Base-by-base conservation (phyloP, 2,888 invertebrate species). In the Eristalis tenax region DNA sequence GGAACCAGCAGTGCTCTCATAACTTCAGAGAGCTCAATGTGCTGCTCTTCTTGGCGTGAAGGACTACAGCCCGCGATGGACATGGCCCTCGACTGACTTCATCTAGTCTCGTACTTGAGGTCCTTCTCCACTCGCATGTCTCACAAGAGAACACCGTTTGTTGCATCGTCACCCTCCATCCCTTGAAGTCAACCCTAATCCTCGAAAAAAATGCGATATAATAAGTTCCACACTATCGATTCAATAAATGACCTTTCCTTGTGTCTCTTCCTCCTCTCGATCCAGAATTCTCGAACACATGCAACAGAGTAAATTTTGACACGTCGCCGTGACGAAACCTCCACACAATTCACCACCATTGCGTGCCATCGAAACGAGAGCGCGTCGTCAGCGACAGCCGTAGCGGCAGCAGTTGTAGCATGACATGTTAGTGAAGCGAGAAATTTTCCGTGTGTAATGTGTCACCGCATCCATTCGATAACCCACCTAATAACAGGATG, bases 371-470 rank as follows among this genome's bases (percentile, higher is more conserved):
- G 1, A 32, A 32, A 32, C 32, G 32, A 32, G 32, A 32, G 32
- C 8, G 32, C 32, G 8, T 38, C 38, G 38, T 13, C 38, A 38
- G 38, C 38, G 13, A 13, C 13, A 32, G 32, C 32, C 32, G 32
- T 32, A 8, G 1, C 83, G 69, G 78, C 83, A 86, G 35, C 64
- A 43, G 70, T 57, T 66, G 75, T 70, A 78, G 61, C 76, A 76
- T 81, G 77, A 59, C 77, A 73, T 85, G 65, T 87, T 87, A 83
- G 76, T 87, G 79, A 87, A 87, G 87, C 87, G 87, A 83, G 68
- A 87, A 87, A 83, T 79, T 83, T 76, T 43, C 18, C 87, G 87
- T 83, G 87, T 87, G 83, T 87, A 80, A 87, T 87, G 87, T 87
- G 83, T 87, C 87, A 59, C 87, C 83, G 87, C 83, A 83, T 87